phyloP scores from a whole-genome alignment of 2,797 vertebrate species.

The Clarias laeviceps region DNA sequence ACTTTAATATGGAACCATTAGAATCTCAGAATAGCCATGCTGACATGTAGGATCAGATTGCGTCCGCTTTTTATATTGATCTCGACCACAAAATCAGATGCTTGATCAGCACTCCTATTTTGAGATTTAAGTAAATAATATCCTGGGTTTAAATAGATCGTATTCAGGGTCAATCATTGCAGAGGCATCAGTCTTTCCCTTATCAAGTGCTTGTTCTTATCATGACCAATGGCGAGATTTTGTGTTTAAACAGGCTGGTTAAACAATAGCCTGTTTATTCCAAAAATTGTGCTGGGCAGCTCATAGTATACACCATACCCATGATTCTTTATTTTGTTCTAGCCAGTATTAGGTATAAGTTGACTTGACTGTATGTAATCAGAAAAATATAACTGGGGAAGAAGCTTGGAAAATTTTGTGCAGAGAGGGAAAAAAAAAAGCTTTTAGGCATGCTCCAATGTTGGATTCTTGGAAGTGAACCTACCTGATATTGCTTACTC shows the following conservation, averaged over 20 bases:
- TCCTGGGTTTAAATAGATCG: slow-evolving; percentile 15
- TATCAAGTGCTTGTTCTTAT: background rate
- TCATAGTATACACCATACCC: background rate
- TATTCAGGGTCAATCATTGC: slow-evolving; percentile 16
- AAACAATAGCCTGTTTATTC: background rate
- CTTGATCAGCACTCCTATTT: slow-evolving; percentile 35
- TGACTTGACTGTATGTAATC: too few relatives aligned
- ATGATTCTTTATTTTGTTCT: background rate
- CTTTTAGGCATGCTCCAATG: too few relatives aligned
- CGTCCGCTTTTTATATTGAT: slow-evolving; percentile 11
- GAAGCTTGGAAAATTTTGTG: too few relatives aligned
- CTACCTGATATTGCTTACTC: too few relatives aligned
- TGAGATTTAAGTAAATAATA: slow-evolving; percentile 34
- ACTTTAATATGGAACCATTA: background rate
- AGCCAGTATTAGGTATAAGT: background rate
- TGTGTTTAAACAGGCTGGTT: background rate
- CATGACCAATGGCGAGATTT: background rate
- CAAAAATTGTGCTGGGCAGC: background rate
- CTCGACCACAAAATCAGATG: slow-evolving; percentile 20
- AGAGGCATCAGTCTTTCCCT: background rate
- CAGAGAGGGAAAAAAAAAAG: too few relatives aligned
- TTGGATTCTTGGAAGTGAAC: too few relatives aligned
- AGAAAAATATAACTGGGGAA: too few relatives aligned
- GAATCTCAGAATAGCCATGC: slow-evolving; percentile 15
- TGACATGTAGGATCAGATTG: slow-evolving; percentile 22